Evolutionary conservation across 2,888 invertebrate genomes (phyloP).

Genomic region (Apodemia mormo): DNA sequence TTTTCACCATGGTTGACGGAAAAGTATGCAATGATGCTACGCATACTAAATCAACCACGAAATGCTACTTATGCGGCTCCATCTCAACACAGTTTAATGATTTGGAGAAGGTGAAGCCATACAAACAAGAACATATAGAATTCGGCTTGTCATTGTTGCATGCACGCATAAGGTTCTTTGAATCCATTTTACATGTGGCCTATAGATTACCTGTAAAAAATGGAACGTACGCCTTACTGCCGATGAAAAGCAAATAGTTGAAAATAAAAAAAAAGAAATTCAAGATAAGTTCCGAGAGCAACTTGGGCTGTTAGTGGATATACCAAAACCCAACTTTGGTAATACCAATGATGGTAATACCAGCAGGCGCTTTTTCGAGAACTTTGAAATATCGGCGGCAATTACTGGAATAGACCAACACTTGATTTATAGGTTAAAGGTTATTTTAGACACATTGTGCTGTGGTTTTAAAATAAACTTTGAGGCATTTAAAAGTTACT

Average conservation of each 20-base stretch:
- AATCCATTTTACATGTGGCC: slow-evolving; percentile 44
- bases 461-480: slow-evolving; percentile 11
- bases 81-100: slow-evolving; percentile 47
- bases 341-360: slow-evolving; percentile 47
- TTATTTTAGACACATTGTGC: slow-evolving; percentile 16
- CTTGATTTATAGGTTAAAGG: slow-evolving; percentile 21
- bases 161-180: slow-evolving; percentile 44
- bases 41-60: slow-evolving; percentile 43
- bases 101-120: slow-evolving; percentile 34
- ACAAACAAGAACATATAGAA: slow-evolving; percentile 1
- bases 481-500: background rate
- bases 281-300: slow-evolving; percentile 33
- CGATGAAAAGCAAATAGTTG: slow-evolving; percentile 27
- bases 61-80: slow-evolving; percentile 45
- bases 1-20: slow-evolving; percentile 45
- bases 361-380: slow-evolving; percentile 39
- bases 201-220: slow-evolving; percentile 39
- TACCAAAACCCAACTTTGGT: slow-evolving; percentile 43
- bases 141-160: slow-evolving; percentile 42
- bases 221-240: slow-evolving; percentile 35
- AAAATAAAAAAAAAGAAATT: slow-evolving; percentile 31
- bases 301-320: slow-evolving; percentile 39
- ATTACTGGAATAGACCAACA: slow-evolving; percentile 41
- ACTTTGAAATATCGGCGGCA: slow-evolving; percentile 33
- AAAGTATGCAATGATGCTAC: slow-evolving; percentile 47